These are phyloP conservation scores for Corythoichthys haematopterus DNA, from an alignment of 2,113 vertebrate genomes.

Conservation along the genomic window DNA sequence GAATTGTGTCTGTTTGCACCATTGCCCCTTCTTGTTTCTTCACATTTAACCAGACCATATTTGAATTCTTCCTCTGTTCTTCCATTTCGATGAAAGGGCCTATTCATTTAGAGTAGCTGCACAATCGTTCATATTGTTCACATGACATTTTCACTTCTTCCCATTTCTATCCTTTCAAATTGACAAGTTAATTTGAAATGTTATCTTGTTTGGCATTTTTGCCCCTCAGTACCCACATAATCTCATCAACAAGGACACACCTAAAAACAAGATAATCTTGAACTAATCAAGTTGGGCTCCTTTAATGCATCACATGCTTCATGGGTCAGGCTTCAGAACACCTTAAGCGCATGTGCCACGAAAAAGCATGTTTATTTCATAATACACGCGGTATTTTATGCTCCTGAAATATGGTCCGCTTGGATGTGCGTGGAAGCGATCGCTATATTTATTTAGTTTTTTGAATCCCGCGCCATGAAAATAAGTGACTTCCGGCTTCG, in stretches of 20 bases:
- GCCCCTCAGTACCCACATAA: neutral
- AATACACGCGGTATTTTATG: too few relatives aligned
- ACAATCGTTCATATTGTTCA: neutral
- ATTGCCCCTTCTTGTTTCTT: neutral
- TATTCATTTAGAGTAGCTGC: too few relatives aligned
- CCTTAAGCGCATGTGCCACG: too few relatives aligned
- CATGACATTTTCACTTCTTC: neutral
- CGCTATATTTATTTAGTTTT: too few relatives aligned
- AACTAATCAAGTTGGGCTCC: neutral
- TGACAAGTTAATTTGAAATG: neutral
- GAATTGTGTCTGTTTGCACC: neutral
- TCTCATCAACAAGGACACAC: neutral
- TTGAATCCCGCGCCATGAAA: too few relatives aligned
- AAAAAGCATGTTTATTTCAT: too few relatives aligned
- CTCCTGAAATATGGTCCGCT: too few relatives aligned
- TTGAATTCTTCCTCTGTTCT: neutral
- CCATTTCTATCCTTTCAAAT: neutral
- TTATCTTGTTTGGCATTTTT: neutral
- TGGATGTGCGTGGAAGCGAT: too few relatives aligned
- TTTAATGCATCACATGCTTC: neutral
- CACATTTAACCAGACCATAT: neutral
- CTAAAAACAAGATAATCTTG: neutral
- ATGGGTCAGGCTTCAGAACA: too few relatives aligned
- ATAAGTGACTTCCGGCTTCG: too few relatives aligned
- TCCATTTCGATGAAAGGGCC: neutral